These are phyloP conservation scores for Dasypolia templi DNA, from an alignment of 2,888 invertebrate species.

Conservation along the genomic window DNA sequence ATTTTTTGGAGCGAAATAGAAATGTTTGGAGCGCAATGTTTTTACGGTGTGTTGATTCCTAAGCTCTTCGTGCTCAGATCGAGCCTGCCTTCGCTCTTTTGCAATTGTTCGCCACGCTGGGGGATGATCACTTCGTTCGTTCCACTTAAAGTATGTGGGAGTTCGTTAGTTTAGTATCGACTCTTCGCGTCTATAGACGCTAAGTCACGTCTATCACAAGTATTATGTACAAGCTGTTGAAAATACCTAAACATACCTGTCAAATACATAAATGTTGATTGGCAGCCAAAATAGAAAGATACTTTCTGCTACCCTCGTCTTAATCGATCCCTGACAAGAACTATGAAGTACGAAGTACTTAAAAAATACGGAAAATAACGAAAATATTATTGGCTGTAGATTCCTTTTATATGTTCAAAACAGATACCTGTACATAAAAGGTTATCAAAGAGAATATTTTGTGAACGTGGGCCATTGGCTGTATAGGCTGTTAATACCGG, in stretches of 20 bases:
- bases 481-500: conserved; percentile 59
- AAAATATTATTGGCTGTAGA: not conserved
- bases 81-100: not conserved
- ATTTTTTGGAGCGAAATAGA: conserved; percentile 57
- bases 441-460: conserved; percentile 41
- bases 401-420: not conserved
- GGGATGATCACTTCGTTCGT: not conserved
- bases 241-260: not conserved
- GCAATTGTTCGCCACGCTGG: not conserved
- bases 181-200: not conserved
- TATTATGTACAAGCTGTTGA: not conserved
- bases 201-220: not conserved
- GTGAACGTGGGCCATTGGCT: conserved; percentile 15
- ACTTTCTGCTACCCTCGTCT: not conserved
- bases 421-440: conserved; percentile 25
- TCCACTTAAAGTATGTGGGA: not conserved
- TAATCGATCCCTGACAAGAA: not conserved
- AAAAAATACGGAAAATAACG: not conserved
- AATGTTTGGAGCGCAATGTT: conserved; percentile 47
- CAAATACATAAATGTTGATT: not conserved
- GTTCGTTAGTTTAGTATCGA: not conserved
- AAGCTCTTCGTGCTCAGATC: conserved; percentile 13
- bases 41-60: conserved; percentile 26
- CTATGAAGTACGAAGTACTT: not conserved
- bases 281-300: not conserved